A percentile compares a stretch with the other conserved stretches of the same genome.
Evolutionary conservation across 2,888 invertebrate genomes (phyloP).

Genomic region (Melipona beecheii): DNA sequence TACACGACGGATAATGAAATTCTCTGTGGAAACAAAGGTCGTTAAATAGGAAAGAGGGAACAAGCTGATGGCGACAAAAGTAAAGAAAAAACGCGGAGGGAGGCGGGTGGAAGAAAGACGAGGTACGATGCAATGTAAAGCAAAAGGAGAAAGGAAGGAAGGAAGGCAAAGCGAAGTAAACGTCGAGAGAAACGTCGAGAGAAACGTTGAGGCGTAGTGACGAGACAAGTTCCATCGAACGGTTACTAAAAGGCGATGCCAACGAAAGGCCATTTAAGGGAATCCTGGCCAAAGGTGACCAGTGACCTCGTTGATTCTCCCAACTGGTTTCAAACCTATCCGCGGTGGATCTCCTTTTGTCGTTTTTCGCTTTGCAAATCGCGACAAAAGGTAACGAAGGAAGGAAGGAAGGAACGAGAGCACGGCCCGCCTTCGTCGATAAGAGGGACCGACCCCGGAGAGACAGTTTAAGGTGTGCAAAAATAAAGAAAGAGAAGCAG

Average conservation of each 20-base stretch:
- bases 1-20: constrained; percentile 41
- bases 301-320: constrained; percentile 70
- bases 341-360: constrained; percentile 50
- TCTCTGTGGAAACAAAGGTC: constrained; percentile 40
- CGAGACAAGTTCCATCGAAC: constrained; percentile 66
- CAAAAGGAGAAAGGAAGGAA: background rate
- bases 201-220: constrained; percentile 57
- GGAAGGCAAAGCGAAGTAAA: constrained; percentile 7
- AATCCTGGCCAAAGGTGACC: constrained; percentile 76
- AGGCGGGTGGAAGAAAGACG: background rate
- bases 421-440: constrained; percentile 30
- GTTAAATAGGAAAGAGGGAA: constrained; percentile 39
- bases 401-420: constrained; percentile 5
- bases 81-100: background rate
- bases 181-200: constrained; percentile 39
- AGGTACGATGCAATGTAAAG: background rate
- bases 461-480: constrained; percentile 52
- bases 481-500: constrained; percentile 57
- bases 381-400: constrained; percentile 31
- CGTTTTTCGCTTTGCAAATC: constrained; percentile 61
- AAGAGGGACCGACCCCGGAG: constrained; percentile 17
- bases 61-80: constrained; percentile 35
- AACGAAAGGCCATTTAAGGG: constrained; percentile 80
- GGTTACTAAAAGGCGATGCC: constrained; percentile 79
- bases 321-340: constrained; percentile 66